Evolutionary conservation across 1,140 invertebrate genomes (phyloP).

Genomic region (Cheumatopsyche charites): DNA sequence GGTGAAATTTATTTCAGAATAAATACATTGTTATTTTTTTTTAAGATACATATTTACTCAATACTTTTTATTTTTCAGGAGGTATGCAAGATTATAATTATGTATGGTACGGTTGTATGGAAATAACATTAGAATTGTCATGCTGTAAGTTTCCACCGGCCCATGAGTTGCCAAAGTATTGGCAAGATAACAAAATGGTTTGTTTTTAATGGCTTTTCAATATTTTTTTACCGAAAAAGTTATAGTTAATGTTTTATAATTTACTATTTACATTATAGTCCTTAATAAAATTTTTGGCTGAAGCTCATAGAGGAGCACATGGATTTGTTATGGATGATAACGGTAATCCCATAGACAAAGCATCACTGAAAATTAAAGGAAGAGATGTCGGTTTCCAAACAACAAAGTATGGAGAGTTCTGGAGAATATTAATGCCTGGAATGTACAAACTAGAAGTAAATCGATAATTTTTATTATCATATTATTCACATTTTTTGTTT

Average conservation of each 20-base stretch:
- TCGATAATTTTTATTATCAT: slow-evolving; percentile 32
- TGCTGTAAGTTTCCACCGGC: slow-evolving; percentile 95
- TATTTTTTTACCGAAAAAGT: too few relatives aligned
- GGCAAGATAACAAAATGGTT: slow-evolving; percentile 93
- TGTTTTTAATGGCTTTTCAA: too few relatives aligned
- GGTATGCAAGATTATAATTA: slow-evolving; percentile 98
- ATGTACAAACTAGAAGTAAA: slow-evolving; percentile 81
- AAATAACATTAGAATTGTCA: slow-evolving; percentile 95
- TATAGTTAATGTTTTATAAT: neutral
- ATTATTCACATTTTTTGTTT: slow-evolving; percentile 1
- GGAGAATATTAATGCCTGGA: slow-evolving; percentile 85
- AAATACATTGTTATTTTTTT: neutral
- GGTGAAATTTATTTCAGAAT: slow-evolving; percentile 79
- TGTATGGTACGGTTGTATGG: slow-evolving; percentile 97
- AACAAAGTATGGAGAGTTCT: slow-evolving; percentile 92
- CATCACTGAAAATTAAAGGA: slow-evolving; percentile 81
- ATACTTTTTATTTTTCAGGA: too few relatives aligned
- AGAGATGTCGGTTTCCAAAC: slow-evolving; percentile 87
- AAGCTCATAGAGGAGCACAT: slow-evolving; percentile 82
- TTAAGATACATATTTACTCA: neutral
- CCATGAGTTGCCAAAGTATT: slow-evolving; percentile 85
- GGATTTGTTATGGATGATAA: slow-evolving; percentile 85
- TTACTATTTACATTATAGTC: slow-evolving; percentile 63
- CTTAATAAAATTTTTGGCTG: slow-evolving; percentile 83
- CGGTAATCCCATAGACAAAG: slow-evolving; percentile 82